Evolutionary conservation across 2,888 invertebrate genomes (phyloP), one percentile per base, ranked within the genome.

Genomic region (Chelonus formosanus): DNA sequence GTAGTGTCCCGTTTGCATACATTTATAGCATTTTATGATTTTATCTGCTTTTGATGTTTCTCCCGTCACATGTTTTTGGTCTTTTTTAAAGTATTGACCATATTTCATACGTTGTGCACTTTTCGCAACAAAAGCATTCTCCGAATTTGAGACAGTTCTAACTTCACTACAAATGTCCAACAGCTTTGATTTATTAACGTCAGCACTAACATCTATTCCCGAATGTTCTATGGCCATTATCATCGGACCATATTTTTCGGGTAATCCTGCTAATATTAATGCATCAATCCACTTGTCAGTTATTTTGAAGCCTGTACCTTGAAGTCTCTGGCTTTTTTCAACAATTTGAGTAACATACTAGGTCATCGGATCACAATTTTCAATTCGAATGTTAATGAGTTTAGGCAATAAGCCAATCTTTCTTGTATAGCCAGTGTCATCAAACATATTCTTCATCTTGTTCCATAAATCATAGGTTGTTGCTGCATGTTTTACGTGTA

Each of bases 121-220:
- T n/a, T n/a, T n/a, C n/a, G n/a, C n/a, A n/a, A n/a, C n/a, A n/a
- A n/a, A n/a, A n/a, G n/a, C n/a, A n/a, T n/a, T n/a, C n/a, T n/a
- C n/a, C n/a, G n/a, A n/a, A n/a, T n/a, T n/a, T n/a, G n/a, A n/a
- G n/a, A n/a, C n/a, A n/a, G n/a, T n/a, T n/a, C n/a, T n/a, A n/a
- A n/a, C n/a, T n/a, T n/a, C n/a, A n/a, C n/a, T n/a, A n/a, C n/a
- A n/a, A n/a, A n/a, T n/a, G n/a, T n/a, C n/a, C n/a, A 75, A 59
- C 62, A 77, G 63, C 67, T 78, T 78, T 5, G 74, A 70, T 59
- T 78, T 78, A 6, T 78, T 77, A 4, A 63, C 6, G 71, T 78
- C 76, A n/a, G 74, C 67, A 4, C 73, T 75, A n/a, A n/a, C n/a
- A 4, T 40, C 40, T n/a, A 73, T 72, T 20, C 72, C 72, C 1